Conservation (phyloP, 1,140 invertebrate genomes). For the Charaxes varanes region DNA sequence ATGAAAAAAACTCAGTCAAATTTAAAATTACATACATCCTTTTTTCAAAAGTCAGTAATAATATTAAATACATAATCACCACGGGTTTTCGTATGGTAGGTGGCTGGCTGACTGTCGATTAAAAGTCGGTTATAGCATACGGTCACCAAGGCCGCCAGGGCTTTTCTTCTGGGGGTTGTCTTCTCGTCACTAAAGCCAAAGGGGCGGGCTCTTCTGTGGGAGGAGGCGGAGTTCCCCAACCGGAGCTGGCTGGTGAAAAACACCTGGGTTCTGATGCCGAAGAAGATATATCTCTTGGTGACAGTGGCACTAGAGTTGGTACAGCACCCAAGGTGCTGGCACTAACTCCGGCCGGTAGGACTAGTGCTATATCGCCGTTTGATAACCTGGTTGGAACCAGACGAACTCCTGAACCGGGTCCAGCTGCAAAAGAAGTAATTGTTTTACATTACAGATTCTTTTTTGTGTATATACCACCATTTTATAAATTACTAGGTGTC, state of each 20-base stretch:
- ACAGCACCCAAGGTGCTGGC: conserved; percentile 69
- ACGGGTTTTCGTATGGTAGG: too few relatives aligned
- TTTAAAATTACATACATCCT: too few relatives aligned
- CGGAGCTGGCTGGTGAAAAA: conserved; percentile 59
- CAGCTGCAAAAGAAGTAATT: conserved; percentile 68
- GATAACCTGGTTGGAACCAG: conserved; percentile 86
- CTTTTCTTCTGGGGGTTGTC: conserved; percentile 74
- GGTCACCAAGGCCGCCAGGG: conserved; percentile 85
- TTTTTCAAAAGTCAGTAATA: too few relatives aligned
- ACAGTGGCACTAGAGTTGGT: conserved; percentile 81
- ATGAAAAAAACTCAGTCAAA: too few relatives aligned
- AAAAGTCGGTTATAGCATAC: too few relatives aligned
- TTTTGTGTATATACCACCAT: too few relatives aligned
- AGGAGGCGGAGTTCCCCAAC: conserved; percentile 51
- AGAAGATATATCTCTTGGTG: conserved; percentile 80
- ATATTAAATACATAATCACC: too few relatives aligned
- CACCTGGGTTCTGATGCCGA: conserved; percentile 73
- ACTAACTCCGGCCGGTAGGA: conserved; percentile 79
- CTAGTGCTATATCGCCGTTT: conserved; percentile 85
- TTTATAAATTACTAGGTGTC: too few relatives aligned
- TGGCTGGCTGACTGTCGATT: too few relatives aligned
- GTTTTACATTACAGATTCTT: too few relatives aligned
- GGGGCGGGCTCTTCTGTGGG: conserved; percentile 74
- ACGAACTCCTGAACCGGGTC: conserved; percentile 81
- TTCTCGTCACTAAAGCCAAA: conserved; percentile 81